phyloP scores from a whole-genome alignment of 2,113 vertebrate genomes.

The Pluvialis apricaria region DNA sequence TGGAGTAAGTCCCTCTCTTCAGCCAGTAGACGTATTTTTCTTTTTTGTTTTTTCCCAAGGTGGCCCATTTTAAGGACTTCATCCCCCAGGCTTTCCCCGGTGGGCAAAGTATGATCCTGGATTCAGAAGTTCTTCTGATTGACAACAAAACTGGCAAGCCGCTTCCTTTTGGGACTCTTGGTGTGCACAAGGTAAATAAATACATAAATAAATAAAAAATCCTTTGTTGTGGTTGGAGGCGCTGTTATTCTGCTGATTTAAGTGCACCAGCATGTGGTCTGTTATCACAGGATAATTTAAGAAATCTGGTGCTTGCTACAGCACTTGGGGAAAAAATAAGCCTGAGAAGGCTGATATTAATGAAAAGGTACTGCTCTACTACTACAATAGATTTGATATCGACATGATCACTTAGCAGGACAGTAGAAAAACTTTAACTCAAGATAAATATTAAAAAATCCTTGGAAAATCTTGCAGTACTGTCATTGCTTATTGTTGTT shows the following conservation, averaged over 20 bases:
- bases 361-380: neutral
- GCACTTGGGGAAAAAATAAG: neutral
- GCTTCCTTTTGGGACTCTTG: constrained; percentile 92
- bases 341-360: neutral
- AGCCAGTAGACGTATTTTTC: neutral
- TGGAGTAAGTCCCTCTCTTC: neutral
- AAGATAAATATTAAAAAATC: neutral
- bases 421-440: neutral
- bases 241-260: neutral
- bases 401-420: neutral
- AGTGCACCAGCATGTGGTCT: accelerated
- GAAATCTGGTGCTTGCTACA: neutral
- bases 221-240: neutral
- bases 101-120: constrained; percentile 94
- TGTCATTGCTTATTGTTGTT: neutral
- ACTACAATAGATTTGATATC: neutral
- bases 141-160: constrained; percentile 93
- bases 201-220: neutral
- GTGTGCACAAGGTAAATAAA: constrained; percentile 90
- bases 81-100: constrained; percentile 93
- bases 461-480: neutral
- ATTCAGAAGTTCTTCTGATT: constrained; percentile 95
- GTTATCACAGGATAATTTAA: neutral
- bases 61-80: constrained; percentile 95
- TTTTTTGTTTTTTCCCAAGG: constrained; percentile 66